Evolutionary conservation across 2,113 vertebrate genomes (phyloP).

Genomic region (Tetrao urogallus): DNA sequence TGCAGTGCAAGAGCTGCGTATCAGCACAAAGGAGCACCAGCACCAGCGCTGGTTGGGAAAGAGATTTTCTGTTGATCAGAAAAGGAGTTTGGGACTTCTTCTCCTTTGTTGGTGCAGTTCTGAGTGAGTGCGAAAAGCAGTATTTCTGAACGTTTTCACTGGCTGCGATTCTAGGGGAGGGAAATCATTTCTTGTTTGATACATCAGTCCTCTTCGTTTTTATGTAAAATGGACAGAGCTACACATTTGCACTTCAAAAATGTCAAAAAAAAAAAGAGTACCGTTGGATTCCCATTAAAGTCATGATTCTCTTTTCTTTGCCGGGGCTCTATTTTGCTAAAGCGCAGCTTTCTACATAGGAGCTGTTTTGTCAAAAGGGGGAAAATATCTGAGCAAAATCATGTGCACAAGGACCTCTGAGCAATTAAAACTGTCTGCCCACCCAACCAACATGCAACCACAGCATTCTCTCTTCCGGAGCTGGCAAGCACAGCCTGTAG

Average conservation of each 20-base stretch:
- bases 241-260: neutral
- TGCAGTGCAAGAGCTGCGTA: neutral
- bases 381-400: neutral
- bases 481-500: neutral
- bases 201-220: neutral
- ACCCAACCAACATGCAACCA: neutral
- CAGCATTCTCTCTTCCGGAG: neutral
- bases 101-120: neutral
- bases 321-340: conserved; percentile 4
- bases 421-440: neutral
- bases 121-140: neutral
- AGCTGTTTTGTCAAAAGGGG: neutral
- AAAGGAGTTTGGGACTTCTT: neutral
- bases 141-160: neutral
- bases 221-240: neutral
- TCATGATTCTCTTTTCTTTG: neutral
- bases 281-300: neutral
- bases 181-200: neutral
- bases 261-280: neutral
- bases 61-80: conserved; percentile 12
- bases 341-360: neutral
- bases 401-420: neutral
- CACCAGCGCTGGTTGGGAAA: conserved; percentile 2
- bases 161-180: neutral
- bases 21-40: neutral